phyloP scores from a whole-genome alignment of 2,888 invertebrate genomes.

The Eulithis testata region DNA sequence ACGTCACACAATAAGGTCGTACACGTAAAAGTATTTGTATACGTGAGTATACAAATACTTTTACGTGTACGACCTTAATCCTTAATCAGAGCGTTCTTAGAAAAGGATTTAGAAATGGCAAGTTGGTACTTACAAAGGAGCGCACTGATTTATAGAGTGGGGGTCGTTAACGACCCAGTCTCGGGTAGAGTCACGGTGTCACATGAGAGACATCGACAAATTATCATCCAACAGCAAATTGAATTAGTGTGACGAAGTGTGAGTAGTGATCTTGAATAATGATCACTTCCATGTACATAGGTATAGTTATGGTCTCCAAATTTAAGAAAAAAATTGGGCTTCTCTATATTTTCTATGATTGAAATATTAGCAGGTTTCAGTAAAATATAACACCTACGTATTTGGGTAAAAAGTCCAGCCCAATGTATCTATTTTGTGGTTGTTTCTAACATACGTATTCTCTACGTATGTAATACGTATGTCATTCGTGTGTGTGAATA shows the following conservation, averaged over 20 bases:
- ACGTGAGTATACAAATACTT: no score
- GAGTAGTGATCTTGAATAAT: conserved; percentile 16
- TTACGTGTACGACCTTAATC: no score
- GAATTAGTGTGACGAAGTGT: conserved; percentile 54
- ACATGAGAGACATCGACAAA: conserved; percentile 56
- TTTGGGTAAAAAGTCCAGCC: no score
- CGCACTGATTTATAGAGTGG: conserved; percentile 46
- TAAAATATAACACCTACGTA: no score
- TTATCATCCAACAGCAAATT: conserved; percentile 56
- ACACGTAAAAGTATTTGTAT: not conserved
- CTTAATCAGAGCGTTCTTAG: conserved; percentile 8
- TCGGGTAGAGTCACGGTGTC: conserved; percentile 39
- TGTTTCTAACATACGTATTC: no score
- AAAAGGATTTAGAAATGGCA: conserved; percentile 18
- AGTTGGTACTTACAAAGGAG: conserved; percentile 20
- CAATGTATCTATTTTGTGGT: no score
- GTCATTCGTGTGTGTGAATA: not conserved
- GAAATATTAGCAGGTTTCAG: no score
- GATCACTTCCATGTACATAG: not conserved
- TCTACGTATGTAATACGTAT: not conserved
- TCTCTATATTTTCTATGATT: no score
- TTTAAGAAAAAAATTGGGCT: no score
- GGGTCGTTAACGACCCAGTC: conserved; percentile 46
- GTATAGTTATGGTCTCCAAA: no score
- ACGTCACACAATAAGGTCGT: not conserved